Percentiles rank a stretch among this genome's conserved stretches.
Conservation (phyloP, 2,113 vertebrate genomes). For the Eudorcas thomsonii region DNA sequence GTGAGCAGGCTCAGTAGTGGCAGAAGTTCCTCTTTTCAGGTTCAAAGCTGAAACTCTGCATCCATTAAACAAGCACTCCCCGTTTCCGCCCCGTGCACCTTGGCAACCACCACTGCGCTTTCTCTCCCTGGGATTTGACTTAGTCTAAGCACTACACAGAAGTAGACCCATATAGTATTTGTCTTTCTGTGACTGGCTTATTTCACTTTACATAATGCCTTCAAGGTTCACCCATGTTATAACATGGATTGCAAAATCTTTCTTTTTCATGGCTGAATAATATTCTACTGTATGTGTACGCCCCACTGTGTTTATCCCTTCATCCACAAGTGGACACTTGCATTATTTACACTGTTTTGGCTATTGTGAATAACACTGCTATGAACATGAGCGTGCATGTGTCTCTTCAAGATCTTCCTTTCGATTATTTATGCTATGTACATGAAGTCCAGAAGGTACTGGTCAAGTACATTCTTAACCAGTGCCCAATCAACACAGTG, state of each 20-base stretch:
- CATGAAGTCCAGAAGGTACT: not conserved
- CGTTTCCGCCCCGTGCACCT: not conserved
- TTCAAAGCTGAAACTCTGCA: not conserved
- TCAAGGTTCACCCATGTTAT: not conserved
- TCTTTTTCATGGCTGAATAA: not conserved
- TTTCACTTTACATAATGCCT: not conserved
- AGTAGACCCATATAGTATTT: not conserved
- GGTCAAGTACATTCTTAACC: not conserved
- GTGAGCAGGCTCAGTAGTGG: not conserved
- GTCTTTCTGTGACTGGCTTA: not conserved
- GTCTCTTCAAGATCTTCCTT: not conserved
- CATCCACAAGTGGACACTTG: too few species aligned
- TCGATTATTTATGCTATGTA: not conserved
- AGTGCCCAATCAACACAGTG: rapidly evolving
- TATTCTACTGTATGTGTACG: not conserved
- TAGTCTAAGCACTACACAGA: not conserved
- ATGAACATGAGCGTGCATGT: not conserved
- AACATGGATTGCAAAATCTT: not conserved
- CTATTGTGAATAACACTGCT: not conserved
- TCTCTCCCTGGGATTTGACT: not conserved
- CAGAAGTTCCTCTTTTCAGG: not conserved
- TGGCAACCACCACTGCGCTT: too few species aligned
- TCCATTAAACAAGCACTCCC: not conserved
- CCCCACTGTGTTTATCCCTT: not conserved
- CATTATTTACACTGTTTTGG: not conserved